Base-by-base conservation (phyloP, 2,888 invertebrate genomes). In the Calameuta filiformis region DNA sequence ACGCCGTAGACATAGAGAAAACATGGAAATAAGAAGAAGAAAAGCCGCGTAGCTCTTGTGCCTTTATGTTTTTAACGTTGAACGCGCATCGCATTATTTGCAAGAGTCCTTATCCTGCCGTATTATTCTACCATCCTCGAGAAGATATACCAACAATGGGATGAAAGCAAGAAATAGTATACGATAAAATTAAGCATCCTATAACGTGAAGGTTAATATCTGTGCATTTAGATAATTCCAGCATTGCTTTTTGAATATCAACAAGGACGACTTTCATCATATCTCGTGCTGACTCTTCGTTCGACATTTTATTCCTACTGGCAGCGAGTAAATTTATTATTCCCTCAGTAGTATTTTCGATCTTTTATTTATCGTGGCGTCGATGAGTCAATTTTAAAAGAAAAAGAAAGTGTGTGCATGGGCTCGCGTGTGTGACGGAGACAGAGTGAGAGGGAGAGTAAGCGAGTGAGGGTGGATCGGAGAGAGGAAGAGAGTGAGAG, bases 1-100 rank as follows among this genome's bases (percentile, higher is more conserved):
- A 56, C 77, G 78, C 15, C 31, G 12, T 71, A 71, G 31, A 71
- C 77, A 82, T 74, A 77, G 75, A 79, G 84, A 75, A 75, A 76
- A 71, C 78, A 34, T 75, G 75, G 68, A 77, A 79, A 79, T 76
- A 80, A 81, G 80, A 79, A 76, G 80, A 79, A 76, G 69, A 30
- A 33, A 71, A 33, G 31, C 71, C 33, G 71, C 33, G 33, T 31
- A 6, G 31, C 12, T 31, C 31, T 71, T 71, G 23, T 31, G 31
- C 71, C 71, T 31, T 71, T 71, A 15, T 33, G 12, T 31, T 31
- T 33, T 33, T 12, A 31, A 31, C 31, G 33, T 71, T 71, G 6
- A 33, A 33, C 71, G 31, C 33, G 71, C 71, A 30, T 71, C 6
- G 15, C 31, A 33, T 31, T 71, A 71, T 33, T 71, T 71, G 30